Conservation (phyloP, 1,140 invertebrate species). For the Sitobion miscanthi region DNA sequence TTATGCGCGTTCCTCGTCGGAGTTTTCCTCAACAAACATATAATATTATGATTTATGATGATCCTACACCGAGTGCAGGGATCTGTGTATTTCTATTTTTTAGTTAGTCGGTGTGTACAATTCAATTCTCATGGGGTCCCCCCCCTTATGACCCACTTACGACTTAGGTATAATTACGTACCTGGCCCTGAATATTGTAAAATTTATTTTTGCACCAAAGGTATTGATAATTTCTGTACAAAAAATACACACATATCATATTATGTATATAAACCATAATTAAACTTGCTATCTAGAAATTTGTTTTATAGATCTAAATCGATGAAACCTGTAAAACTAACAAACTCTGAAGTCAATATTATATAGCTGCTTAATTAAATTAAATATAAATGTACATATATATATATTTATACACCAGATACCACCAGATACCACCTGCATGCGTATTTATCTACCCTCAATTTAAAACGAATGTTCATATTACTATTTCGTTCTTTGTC, state of each 20-base stretch:
- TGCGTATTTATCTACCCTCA: not conserved
- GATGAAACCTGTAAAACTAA: not conserved
- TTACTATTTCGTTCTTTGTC: not conserved
- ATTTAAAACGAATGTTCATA: not conserved
- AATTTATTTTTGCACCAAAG: not conserved
- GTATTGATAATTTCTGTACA: not conserved
- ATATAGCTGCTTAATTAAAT: not conserved
- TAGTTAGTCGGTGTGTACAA: not conserved
- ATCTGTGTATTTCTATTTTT: too few species aligned
- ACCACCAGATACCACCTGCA: too few species aligned
- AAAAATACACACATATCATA: too few species aligned
- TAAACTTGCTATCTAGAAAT: not conserved
- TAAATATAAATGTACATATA: not conserved
- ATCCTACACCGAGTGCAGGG: too few species aligned
- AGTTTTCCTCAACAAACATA: too few species aligned
- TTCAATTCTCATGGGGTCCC: too few species aligned
- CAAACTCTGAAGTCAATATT: not conserved
- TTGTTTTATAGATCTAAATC: not conserved
- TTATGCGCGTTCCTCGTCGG: too few species aligned
- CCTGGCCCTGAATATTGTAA: not conserved
- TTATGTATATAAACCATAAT: not conserved
- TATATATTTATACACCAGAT: too few species aligned
- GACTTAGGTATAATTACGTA: not conserved
- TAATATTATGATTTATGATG: too few species aligned
- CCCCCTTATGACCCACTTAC: too few species aligned